Percentiles rank a stretch among this genome's conserved stretches.
phyloP scores from a whole-genome alignment of 2,113 vertebrate species.

The Numida meleagris region DNA sequence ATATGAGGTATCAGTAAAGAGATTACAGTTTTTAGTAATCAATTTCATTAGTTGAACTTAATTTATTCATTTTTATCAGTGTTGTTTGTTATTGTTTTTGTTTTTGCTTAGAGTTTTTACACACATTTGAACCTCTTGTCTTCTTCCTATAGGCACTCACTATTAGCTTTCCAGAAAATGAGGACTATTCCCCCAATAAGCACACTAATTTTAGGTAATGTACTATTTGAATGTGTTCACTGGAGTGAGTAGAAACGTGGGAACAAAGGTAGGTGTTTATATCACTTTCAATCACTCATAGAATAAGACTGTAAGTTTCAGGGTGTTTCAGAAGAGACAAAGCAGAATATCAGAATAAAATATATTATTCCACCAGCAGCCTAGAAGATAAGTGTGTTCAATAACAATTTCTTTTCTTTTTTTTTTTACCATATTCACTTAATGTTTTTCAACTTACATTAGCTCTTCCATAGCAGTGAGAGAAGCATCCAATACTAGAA shows the following conservation, averaged over 20 bases:
- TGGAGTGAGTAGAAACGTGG: not conserved
- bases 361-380: not conserved
- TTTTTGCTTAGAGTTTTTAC: rapidly evolving
- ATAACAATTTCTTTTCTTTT: not conserved
- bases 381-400: not conserved
- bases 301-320: not conserved
- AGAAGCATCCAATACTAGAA: not conserved
- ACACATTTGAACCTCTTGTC: not conserved
- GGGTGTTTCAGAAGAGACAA: not conserved
- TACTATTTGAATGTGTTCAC: not conserved
- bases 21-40: not conserved
- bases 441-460: not conserved
- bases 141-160: not conserved
- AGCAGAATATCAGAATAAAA: not conserved
- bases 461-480: not conserved
- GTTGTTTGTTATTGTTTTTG: not conserved
- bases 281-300: not conserved
- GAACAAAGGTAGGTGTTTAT: not conserved
- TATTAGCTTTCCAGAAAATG: not conserved
- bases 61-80: not conserved
- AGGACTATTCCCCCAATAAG: not conserved
- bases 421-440: not conserved
- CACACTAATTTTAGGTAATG: not conserved
- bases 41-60: not conserved
- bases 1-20: not conserved